Percentiles rank a stretch among this genome's conserved stretches.
Conservation (phyloP, 1,140 invertebrate species). For the Rhynchophorus ferrugineus region DNA sequence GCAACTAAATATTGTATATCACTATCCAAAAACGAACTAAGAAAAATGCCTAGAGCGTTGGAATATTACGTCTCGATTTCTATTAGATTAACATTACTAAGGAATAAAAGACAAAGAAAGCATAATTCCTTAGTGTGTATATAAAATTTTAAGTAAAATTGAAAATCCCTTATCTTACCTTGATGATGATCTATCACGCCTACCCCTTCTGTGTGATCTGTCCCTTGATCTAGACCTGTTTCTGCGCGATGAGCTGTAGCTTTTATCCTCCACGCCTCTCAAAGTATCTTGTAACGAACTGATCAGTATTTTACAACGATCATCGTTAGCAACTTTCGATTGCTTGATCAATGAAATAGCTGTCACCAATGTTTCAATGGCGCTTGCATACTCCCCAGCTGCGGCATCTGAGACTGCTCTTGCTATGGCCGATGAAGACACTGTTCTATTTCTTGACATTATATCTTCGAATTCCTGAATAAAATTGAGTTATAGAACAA, state of each 20-base stretch:
- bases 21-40: no score
- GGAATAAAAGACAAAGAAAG: no score
- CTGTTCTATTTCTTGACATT: constrained; percentile 93
- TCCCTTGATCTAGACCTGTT: constrained; percentile 66
- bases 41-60: no score
- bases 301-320: constrained; percentile 96
- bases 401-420: constrained; percentile 96
- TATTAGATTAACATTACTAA: no score
- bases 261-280: constrained; percentile 94
- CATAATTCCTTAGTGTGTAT: no score
- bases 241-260: constrained; percentile 66
- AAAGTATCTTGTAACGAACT: constrained; percentile 95
- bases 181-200: constrained; percentile 71
- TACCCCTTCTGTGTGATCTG: constrained; percentile 57
- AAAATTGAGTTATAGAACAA: no score
- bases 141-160: no score
- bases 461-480: constrained; percentile 98
- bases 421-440: constrained; percentile 93
- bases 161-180: constrained; percentile 23
- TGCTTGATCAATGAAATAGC: constrained; percentile 98
- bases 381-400: constrained; percentile 92
- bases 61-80: no score
- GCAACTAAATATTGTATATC: no score
- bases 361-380: constrained; percentile 96
- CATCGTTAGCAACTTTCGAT: constrained; percentile 95